A percentile compares a stretch with the other conserved stretches of the same genome.
phyloP scores from a whole-genome alignment of 2,888 invertebrate genomes.

The Heliothis peltigera region DNA sequence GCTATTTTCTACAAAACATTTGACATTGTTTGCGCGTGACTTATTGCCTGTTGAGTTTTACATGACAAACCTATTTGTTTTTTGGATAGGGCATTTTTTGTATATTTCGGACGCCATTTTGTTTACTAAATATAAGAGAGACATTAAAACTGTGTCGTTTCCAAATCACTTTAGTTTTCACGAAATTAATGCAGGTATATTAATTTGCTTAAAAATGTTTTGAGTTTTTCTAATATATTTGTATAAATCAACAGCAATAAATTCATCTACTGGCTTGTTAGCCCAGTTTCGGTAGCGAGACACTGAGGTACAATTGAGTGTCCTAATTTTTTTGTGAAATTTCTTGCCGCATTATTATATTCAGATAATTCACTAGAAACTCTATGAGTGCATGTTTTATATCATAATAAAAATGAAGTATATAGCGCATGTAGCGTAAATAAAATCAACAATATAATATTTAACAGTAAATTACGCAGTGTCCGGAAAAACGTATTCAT shows the following conservation, averaged over 20 bases:
- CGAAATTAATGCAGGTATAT: background rate
- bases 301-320: too few species aligned
- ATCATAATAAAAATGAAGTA: conserved; percentile 3
- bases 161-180: background rate
- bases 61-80: conserved; percentile 59
- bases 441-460: background rate
- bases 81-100: conserved; percentile 40
- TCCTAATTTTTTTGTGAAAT: too few species aligned
- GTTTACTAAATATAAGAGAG: conserved; percentile 31
- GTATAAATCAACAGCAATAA: too few species aligned
- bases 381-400: background rate
- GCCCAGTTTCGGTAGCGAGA: too few species aligned
- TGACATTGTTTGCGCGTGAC: conserved; percentile 59
- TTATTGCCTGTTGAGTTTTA: conserved; percentile 49
- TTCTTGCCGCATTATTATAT: background rate
- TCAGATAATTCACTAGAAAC: background rate
- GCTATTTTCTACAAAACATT: conserved; percentile 39
- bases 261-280: too few species aligned
- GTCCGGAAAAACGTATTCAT: conserved; percentile 8
- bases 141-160: conserved; percentile 31
- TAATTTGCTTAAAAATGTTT: background rate
- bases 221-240: background rate
- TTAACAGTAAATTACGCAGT: background rate
- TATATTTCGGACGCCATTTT: conserved; percentile 45
- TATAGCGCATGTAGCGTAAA: conserved; percentile 5